Evolutionary conservation across 2,113 vertebrate genomes (phyloP), one percentile per base, ranked within the genome.

Genomic region (Chaetodon auriga): DNA sequence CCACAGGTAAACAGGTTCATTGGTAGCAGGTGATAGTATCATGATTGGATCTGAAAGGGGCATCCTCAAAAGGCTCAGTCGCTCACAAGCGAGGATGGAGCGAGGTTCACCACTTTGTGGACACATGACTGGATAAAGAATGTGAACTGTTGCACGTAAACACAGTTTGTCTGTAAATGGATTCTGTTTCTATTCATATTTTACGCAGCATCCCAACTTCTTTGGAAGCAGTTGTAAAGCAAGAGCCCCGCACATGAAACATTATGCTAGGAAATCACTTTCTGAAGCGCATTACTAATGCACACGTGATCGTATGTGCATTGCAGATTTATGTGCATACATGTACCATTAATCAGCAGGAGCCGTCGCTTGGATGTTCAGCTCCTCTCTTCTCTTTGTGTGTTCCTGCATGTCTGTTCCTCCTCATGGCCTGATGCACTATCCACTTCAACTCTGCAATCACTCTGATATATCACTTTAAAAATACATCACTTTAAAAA

Each of bases 401-500:
- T 71, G 43, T 62, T 78, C 8, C 68, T 16, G 35, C 65, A 61
- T 80, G 45, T 83, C 41, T 78, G 30, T 16, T 62, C 15, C 68
- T 25, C 51, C 53, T 68, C 5, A 2, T 7, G 23, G 21, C 62
- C 41, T 7, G 4, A 18, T 66, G 46, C 65, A 48, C 62, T 25
- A 48, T 53, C 36, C 41, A 48, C 64, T 35, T 76, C 53, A 36
- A 2, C 57, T 68, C 49, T 57, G 68, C 76, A 68, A 16, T 68
- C 7, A 43, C 35, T 65, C 62, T 78, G 36, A 63, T 81, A 36
- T 57, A 82, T 55, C 68, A 55, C 64, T 70, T 85, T 76, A 73
- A 86, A 82, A 84, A 88, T 87, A 18, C 43, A 75, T 65, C 57
- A 60, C 61, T 82, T 88, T 64, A 83, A 84, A 86, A 79, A 72